phyloP scores from a whole-genome alignment of 2,113 vertebrate species.

The Peromyscus maniculatus region DNA sequence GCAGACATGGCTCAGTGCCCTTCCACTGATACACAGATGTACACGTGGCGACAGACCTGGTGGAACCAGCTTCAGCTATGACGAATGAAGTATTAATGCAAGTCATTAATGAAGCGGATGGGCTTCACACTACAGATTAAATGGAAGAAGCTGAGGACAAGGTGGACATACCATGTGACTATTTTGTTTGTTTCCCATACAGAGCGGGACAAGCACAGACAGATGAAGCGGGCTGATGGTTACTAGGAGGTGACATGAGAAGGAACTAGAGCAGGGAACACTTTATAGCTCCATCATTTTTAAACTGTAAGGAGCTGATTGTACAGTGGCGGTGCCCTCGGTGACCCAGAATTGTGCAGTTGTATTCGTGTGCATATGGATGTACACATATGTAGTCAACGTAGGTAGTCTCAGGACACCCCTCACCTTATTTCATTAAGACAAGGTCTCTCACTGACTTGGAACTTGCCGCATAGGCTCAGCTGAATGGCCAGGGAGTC shows the following conservation, averaged over 20 bases:
- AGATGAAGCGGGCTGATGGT: neutral
- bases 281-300: neutral
- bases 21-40: neutral
- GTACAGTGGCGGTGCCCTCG: neutral
- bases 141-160: neutral
- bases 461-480: neutral
- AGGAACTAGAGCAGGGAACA: neutral
- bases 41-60: neutral
- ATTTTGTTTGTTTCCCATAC: neutral
- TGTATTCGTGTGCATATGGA: neutral
- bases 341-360: neutral
- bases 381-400: neutral
- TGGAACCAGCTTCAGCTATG: neutral
- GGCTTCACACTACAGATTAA: neutral
- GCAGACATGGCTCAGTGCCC: neutral
- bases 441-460: neutral
- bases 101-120: neutral
- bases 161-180: neutral
- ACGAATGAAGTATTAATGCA: neutral
- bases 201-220: neutral
- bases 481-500: neutral
- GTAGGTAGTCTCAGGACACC: neutral
- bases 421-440: neutral
- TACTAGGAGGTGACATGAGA: neutral
- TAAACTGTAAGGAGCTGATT: neutral